Evolutionary conservation across 2,113 vertebrate genomes (phyloP).

Genomic region (Rhombomys opimus): DNA sequence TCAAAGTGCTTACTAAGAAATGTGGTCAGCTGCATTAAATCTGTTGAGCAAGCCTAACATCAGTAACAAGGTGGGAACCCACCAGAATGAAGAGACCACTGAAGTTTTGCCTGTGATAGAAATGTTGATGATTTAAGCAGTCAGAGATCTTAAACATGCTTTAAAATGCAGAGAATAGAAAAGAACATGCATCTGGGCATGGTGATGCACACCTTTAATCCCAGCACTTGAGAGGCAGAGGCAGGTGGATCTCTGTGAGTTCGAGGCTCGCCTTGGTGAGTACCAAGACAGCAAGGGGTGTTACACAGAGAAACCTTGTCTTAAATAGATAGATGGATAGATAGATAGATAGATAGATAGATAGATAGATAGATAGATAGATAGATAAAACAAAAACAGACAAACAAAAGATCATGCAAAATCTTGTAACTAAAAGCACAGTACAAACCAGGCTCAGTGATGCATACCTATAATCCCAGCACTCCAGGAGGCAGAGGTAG

Average conservation of each 20-base stretch:
- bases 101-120: background rate
- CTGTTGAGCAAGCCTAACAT: background rate
- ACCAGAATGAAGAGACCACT: background rate
- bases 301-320: background rate
- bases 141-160: background rate
- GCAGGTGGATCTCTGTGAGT: background rate
- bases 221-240: background rate
- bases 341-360: too few species aligned
- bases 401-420: background rate
- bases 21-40: background rate
- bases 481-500: too few species aligned
- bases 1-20: conserved; percentile 29
- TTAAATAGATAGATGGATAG: background rate
- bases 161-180: background rate
- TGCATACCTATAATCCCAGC: too few species aligned
- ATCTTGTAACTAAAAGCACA: background rate
- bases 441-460: too few species aligned
- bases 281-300: background rate
- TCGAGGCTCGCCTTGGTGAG: background rate
- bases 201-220: background rate
- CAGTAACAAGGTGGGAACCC: background rate
- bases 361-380: too few species aligned
- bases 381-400: too few species aligned
- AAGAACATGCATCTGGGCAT: background rate
- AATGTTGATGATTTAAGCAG: background rate